phyloP scores from a whole-genome alignment of 2,888 invertebrate species.

The Pinctada fucata region DNA sequence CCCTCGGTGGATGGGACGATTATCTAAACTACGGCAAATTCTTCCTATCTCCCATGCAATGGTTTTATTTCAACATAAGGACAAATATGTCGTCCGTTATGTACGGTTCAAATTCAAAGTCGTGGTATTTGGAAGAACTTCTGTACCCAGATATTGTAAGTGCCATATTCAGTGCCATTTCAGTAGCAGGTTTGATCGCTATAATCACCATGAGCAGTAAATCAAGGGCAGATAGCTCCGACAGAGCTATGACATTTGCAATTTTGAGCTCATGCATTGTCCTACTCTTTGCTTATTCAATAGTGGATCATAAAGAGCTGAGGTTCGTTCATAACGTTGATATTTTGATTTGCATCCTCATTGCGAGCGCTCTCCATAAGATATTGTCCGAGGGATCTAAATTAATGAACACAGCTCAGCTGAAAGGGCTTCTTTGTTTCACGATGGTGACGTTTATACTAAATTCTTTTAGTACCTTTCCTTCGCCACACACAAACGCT shows the following conservation, averaged over 20 bases:
- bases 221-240: not conserved
- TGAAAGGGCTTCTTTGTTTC: conserved; percentile 3
- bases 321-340: conserved; percentile 48
- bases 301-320: conserved; percentile 46
- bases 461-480: conserved; percentile 42
- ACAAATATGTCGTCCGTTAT: conserved; percentile 51
- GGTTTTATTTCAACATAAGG: conserved; percentile 64
- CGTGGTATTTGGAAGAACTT: conserved; percentile 31
- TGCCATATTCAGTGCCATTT: not conserved
- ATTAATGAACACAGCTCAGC: not conserved
- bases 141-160: conserved; percentile 29
- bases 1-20: conserved; percentile 57
- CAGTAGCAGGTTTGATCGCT: conserved; percentile 9
- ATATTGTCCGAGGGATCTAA: conserved; percentile 4
- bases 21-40: conserved; percentile 50
- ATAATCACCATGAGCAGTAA: not conserved
- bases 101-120: conserved; percentile 46
- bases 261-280: not conserved
- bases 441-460: conserved; percentile 5
- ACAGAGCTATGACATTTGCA: conserved; percentile 1
- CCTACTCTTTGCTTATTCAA: conserved; percentile 27
- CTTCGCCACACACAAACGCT: conserved; percentile 16
- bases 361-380: conserved; percentile 39
- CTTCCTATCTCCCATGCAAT: conserved; percentile 62
- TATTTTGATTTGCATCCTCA: conserved; percentile 40